phyloP scores from a whole-genome alignment of 2,888 invertebrate species.

The Lycocerus yunnanus region DNA sequence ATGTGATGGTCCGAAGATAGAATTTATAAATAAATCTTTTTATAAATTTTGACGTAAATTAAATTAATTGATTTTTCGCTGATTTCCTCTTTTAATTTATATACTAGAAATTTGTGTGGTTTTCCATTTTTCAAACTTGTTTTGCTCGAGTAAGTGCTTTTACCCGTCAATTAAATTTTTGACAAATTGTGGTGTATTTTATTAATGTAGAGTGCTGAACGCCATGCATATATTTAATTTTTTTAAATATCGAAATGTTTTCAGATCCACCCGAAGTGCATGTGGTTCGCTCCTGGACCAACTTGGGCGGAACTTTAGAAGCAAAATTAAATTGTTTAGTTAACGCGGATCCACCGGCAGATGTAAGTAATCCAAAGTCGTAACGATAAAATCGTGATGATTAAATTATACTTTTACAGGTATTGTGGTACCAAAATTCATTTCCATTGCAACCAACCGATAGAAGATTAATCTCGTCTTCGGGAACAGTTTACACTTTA shows the following conservation, averaged over 20 bases:
- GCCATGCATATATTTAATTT: background rate
- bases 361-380: slow-evolving; percentile 41
- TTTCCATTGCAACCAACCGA: slow-evolving; percentile 66
- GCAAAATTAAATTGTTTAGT: slow-evolving; percentile 66
- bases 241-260: slow-evolving; percentile 17
- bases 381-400: background rate
- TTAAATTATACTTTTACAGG: slow-evolving; percentile 48
- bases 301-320: slow-evolving; percentile 66
- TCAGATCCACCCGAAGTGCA: slow-evolving; percentile 68
- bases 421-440: slow-evolving; percentile 69
- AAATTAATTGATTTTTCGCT: background rate
- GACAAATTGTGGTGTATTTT: background rate
- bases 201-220: background rate
- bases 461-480: slow-evolving; percentile 63
- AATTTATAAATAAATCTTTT: background rate
- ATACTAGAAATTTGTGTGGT: background rate
- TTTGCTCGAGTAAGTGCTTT: background rate
- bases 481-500: slow-evolving; percentile 63
- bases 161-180: slow-evolving; percentile 1
- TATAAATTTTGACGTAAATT: slow-evolving; percentile 1
- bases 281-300: slow-evolving; percentile 65
- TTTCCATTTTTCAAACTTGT: background rate
- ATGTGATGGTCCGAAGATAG: background rate
- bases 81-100: background rate
- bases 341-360: slow-evolving; percentile 61